A percentile compares a stretch with the other conserved stretches of the same genome.
Evolutionary conservation across 2,888 invertebrate genomes (phyloP).

Genomic region (Chrysopilus asiliformis): DNA sequence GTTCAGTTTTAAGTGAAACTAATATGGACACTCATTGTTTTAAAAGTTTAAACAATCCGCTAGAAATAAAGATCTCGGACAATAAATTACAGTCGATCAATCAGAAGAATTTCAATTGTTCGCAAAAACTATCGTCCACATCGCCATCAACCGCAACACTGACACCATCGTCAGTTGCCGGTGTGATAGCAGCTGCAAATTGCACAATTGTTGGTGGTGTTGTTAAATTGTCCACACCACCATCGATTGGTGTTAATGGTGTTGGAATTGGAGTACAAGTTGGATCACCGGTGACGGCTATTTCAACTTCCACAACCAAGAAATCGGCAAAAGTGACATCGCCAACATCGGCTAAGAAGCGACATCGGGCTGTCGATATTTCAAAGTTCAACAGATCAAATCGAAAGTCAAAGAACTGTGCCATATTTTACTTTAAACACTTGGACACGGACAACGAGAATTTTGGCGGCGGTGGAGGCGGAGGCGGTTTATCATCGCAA

Average conservation of each 20-base stretch:
- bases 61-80: background rate
- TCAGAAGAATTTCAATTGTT: no score
- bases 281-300: slow-evolving; percentile 11
- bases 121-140: no score
- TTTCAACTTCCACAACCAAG: slow-evolving; percentile 15
- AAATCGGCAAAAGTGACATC: slow-evolving; percentile 9
- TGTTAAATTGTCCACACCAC: slow-evolving; percentile 14
- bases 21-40: slow-evolving; percentile 1
- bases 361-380: slow-evolving; percentile 40
- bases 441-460: slow-evolving; percentile 75
- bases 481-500: slow-evolving; percentile 28
- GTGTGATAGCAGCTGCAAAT: no score
- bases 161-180: no score
- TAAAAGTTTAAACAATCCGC: slow-evolving; percentile 3
- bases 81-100: no score
- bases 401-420: slow-evolving; percentile 67
- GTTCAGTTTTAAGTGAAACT: no score
- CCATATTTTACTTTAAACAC: slow-evolving; percentile 75
- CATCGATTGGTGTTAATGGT: background rate
- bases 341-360: slow-evolving; percentile 35
- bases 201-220: background rate
- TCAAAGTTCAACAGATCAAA: slow-evolving; percentile 57
- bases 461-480: no score
- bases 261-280: background rate
- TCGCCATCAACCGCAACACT: background rate